These are phyloP conservation scores for Drepana arcuata DNA, from an alignment of 1,140 invertebrate species.

Conservation along the genomic window DNA sequence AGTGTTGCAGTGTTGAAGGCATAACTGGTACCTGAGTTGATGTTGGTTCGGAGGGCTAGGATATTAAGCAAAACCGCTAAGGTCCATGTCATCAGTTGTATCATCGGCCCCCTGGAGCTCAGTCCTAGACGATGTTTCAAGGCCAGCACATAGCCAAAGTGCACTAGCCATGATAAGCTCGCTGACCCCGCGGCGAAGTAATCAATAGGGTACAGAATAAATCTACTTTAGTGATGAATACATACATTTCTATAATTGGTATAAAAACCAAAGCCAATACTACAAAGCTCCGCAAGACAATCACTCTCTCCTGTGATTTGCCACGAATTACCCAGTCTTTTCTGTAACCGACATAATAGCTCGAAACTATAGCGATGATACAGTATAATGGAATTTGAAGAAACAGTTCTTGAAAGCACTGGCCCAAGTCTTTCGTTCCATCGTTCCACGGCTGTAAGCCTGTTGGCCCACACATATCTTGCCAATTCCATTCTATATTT, in stretches of 20 bases:
- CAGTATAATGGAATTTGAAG: slow-evolving; percentile 80
- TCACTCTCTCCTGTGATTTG: slow-evolving; percentile 72
- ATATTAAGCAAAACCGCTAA: slow-evolving; percentile 75
- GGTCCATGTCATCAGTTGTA: slow-evolving; percentile 78
- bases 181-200: slow-evolving; percentile 79
- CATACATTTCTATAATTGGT: slow-evolving; percentile 77
- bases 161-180: slow-evolving; percentile 83
- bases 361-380: slow-evolving; percentile 80
- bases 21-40: slow-evolving; percentile 48
- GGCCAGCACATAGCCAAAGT: slow-evolving; percentile 81
- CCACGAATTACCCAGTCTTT: slow-evolving; percentile 72
- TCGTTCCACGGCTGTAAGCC: slow-evolving; percentile 78
- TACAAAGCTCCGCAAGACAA: slow-evolving; percentile 76
- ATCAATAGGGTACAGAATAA: slow-evolving; percentile 74
- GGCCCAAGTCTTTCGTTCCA: slow-evolving; percentile 79
- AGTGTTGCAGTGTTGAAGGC: slow-evolving; percentile 68
- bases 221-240: slow-evolving; percentile 64
- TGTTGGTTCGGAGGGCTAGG: slow-evolving; percentile 70
- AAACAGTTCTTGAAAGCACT: slow-evolving; percentile 86
- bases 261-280: slow-evolving; percentile 76
- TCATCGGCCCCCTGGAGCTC: slow-evolving; percentile 81
- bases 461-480: slow-evolving; percentile 79
- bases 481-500: no score
- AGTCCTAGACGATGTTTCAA: slow-evolving; percentile 75
- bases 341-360: slow-evolving; percentile 82